These are phyloP conservation scores for Mesorhabditis sp. DNA, from an alignment of 2,888 invertebrate species.

Conservation along the genomic window DNA sequence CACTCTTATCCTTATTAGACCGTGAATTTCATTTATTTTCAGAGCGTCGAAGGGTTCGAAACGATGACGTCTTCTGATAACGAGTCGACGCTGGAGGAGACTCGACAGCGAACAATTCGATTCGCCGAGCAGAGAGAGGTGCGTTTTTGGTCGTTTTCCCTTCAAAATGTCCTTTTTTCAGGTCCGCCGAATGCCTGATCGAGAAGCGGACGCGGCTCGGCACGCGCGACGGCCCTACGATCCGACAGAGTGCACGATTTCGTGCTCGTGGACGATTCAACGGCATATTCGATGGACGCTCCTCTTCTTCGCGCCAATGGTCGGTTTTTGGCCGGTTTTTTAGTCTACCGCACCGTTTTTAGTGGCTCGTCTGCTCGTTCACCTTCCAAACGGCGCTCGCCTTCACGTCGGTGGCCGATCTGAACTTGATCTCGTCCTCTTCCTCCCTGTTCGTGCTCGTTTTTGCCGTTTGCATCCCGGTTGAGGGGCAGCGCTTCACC, in stretches of 20 bases:
- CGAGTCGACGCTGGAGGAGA: slow-evolving; percentile 21
- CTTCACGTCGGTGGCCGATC: slow-evolving; percentile 78
- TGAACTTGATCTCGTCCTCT: slow-evolving; percentile 82
- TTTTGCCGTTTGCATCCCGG: slow-evolving; percentile 70
- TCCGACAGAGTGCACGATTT: slow-evolving; percentile 22
- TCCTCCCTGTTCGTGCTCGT: slow-evolving; percentile 84
- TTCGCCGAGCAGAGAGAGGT: slow-evolving; percentile 30
- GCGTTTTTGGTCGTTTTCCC: neutral
- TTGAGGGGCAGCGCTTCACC: slow-evolving; percentile 74
- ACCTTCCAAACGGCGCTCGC: slow-evolving; percentile 82
- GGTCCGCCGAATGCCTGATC: slow-evolving; percentile 60
- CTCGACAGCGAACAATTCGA: slow-evolving; percentile 20
- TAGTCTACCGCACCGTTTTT: slow-evolving; percentile 58
- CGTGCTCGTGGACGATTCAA: slow-evolving; percentile 21
- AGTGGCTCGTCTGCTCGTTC: slow-evolving; percentile 94
- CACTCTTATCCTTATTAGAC: neutral
- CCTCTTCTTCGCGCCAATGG: slow-evolving; percentile 53
- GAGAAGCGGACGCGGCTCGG: slow-evolving; percentile 79
- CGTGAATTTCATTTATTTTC: slow-evolving; percentile 10
- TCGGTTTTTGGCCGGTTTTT: slow-evolving; percentile 17
- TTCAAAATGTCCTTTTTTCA: slow-evolving; percentile 38
- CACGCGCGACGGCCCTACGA: slow-evolving; percentile 86
- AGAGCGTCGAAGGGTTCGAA: slow-evolving; percentile 34
- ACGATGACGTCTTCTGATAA: slow-evolving; percentile 31
- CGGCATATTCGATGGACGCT: slow-evolving; percentile 35